Evolutionary conservation across 2,888 invertebrate genomes (phyloP), one percentile per base, ranked within the genome.

Genomic region (Homarus gammarus): DNA sequence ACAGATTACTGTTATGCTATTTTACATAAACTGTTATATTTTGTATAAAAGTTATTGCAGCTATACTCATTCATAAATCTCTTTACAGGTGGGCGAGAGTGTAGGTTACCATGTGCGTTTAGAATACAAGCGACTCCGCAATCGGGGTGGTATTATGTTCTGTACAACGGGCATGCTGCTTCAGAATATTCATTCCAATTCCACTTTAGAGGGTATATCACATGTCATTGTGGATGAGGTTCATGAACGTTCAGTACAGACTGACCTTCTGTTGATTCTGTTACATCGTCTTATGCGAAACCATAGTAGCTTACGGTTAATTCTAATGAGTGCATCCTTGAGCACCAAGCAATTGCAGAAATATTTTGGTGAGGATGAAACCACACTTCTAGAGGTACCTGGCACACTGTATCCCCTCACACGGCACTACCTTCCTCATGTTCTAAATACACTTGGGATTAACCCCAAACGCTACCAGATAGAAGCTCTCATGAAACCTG

Each of bases 241-340:
- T 0, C 97, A 97, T 93, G 96, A 96, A 93, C 94, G 96, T 8
- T 96, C 95, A 92, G 95, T 96, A 0, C 96, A 96, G 92, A 96
- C 95, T 0, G 97, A 97, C 93, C 93, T 96, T 81, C 94, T 96
- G 0, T 93, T 96, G 90, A 94, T 95, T 49, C 70, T 92, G n/a
- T 92, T 96, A 22, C 95, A 95, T 92, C 94, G 95, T 27, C 95
- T 95, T 0, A 84, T 96, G 72, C 86, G 93, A 0, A 91, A 93
- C 2, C 27, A 51, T 0, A 96, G 96, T 93, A 94, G 94, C 0
- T 92, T 97, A 1, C 96, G 95, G 93, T 93, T 97, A 0, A 93
- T 96, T 2, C 93, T 97, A 0, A 96, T 97, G 96, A 96, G 96
- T 91, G 97, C 97, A 0, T 96, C 96, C 0, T 94, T 96, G 12